Evolutionary conservation across 2,797 vertebrate genomes (phyloP).

Genomic region (Peromyscus aztecus): DNA sequence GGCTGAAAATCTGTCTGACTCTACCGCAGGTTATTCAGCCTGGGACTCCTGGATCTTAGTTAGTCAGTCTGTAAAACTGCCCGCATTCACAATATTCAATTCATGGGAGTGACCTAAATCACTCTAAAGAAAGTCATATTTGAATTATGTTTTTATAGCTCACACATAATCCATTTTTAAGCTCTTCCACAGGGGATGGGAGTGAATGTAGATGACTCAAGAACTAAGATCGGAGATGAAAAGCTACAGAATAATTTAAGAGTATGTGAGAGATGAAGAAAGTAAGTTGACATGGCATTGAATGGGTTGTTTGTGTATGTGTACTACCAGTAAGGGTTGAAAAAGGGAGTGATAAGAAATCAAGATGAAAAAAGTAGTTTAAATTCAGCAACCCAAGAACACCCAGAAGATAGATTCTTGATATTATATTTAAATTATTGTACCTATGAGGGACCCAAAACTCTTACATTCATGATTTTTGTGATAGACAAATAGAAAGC

Average conservation of each 20-base stretch:
- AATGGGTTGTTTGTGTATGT: neutral
- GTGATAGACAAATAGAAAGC: neutral
- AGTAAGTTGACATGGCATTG: no score
- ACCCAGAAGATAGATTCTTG: neutral
- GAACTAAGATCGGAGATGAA: neutral
- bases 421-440: neutral
- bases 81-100: neutral
- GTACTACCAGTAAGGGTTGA: neutral
- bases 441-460: neutral
- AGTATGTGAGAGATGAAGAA: neutral
- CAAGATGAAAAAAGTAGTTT: neutral
- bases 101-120: neutral
- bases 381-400: neutral
- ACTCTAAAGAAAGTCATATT: neutral
- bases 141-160: neutral
- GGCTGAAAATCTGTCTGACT: neutral
- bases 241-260: neutral
- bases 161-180: neutral
- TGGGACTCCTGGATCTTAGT: neutral
- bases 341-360: neutral
- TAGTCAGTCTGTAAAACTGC: neutral
- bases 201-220: neutral
- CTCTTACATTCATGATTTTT: slow-evolving; percentile 14
- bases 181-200: neutral
- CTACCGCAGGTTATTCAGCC: neutral